Conservation (phyloP, 2,113 vertebrate species). For the Poeciliopsis occidentalis region DNA sequence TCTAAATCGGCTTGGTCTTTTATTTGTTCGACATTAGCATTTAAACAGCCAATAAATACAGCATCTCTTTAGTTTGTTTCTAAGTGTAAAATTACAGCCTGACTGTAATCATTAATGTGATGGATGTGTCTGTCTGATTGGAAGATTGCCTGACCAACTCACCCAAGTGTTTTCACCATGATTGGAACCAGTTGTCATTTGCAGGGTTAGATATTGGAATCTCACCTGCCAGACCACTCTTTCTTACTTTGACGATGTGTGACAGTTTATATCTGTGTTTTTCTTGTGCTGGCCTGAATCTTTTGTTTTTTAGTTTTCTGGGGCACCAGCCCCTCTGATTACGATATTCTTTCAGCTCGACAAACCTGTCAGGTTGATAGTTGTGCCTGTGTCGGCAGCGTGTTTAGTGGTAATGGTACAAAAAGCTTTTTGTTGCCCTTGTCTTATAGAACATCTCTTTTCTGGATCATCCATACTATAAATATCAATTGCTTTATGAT, state of each 20-base stretch:
- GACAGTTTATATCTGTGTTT: slow-evolving; percentile 62
- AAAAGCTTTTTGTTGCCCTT: slow-evolving; percentile 39
- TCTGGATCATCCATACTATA: slow-evolving; percentile 4
- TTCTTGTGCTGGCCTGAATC: slow-evolving; percentile 40
- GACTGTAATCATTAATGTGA: slow-evolving; percentile 46
- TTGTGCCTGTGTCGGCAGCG: slow-evolving; percentile 37
- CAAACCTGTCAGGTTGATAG: slow-evolving; percentile 55
- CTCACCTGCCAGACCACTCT: slow-evolving; percentile 63
- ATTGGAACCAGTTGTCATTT: slow-evolving; percentile 69
- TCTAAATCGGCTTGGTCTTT: not conserved
- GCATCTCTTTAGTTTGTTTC: slow-evolving; percentile 8
- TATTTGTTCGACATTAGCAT: slow-evolving; percentile 6
- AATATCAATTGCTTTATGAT: not conserved
- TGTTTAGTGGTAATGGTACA: slow-evolving; percentile 50
- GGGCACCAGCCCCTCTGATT: slow-evolving; percentile 44
- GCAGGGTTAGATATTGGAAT: slow-evolving; percentile 62
- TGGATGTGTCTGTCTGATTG: slow-evolving; percentile 58
- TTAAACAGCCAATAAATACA: slow-evolving; percentile 9
- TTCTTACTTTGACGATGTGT: slow-evolving; percentile 60
- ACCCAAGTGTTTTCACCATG: slow-evolving; percentile 52
- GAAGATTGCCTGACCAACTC: slow-evolving; percentile 50
- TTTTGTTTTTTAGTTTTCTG: slow-evolving; percentile 11
- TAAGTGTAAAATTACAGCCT: slow-evolving; percentile 33
- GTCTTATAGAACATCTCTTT: slow-evolving; percentile 18
- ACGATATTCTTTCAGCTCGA: slow-evolving; percentile 54